A percentile compares a stretch with the other conserved stretches of the same genome.
phyloP scores from a whole-genome alignment of 2,888 invertebrate species.

The Marasmarcha lunaedactyla region DNA sequence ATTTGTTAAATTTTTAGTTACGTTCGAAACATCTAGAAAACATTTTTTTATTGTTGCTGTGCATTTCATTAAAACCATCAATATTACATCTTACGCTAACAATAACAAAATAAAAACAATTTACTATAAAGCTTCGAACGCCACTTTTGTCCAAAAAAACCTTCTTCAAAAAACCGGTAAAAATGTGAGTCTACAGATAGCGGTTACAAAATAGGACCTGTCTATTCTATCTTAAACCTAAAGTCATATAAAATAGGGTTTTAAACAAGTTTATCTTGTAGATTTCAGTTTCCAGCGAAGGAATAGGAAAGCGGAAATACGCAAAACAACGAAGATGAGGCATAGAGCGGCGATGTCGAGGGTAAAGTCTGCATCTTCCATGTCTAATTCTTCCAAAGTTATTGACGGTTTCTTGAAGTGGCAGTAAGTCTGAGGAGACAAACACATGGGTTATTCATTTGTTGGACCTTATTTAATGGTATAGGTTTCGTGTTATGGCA shows the following conservation, averaged over 20 bases:
- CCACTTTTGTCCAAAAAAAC: too few relatives aligned
- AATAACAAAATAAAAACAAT: too few relatives aligned
- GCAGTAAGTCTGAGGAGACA: constrained; percentile 76
- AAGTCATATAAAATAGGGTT: not conserved
- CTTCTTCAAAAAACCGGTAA: too few relatives aligned
- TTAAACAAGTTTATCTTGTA: constrained; percentile 72
- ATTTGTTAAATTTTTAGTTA: too few relatives aligned
- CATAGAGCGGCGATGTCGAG: constrained; percentile 84
- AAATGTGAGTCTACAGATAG: too few relatives aligned
- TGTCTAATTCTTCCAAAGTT: constrained; percentile 88
- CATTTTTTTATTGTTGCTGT: too few relatives aligned
- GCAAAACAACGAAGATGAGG: constrained; percentile 82
- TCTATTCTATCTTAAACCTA: constrained; percentile 6
- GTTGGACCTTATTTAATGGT: too few relatives aligned
- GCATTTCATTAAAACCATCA: too few relatives aligned
- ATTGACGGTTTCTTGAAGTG: constrained; percentile 87
- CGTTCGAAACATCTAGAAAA: too few relatives aligned
- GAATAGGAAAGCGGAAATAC: constrained; percentile 87
- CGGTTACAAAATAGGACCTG: constrained; percentile 14
- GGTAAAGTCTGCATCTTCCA: constrained; percentile 82
- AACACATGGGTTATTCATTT: not conserved
- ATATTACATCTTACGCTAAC: too few relatives aligned
- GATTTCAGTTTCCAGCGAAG: constrained; percentile 88
- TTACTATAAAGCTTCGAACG: too few relatives aligned
- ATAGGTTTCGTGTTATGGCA: too few relatives aligned